These are phyloP conservation scores for Micromesistius poutassou DNA, from an alignment of 2,797 vertebrate species.

Conservation along the genomic window DNA sequence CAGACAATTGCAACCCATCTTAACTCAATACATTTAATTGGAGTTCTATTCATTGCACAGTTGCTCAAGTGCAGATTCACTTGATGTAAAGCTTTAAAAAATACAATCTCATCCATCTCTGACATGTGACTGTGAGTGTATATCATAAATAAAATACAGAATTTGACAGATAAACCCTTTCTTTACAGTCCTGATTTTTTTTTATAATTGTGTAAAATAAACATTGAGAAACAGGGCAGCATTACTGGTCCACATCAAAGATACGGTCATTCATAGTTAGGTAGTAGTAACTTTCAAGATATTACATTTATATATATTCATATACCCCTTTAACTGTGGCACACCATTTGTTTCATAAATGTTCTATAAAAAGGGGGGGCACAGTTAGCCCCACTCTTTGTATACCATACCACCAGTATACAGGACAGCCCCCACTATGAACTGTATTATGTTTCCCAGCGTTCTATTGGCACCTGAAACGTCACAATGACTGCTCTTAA, in stretches of 20 bases:
- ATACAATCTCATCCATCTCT: constrained; percentile 76
- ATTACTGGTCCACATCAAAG: constrained; percentile 64
- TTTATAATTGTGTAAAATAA: constrained; percentile 61
- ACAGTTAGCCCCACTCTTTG: constrained; percentile 9
- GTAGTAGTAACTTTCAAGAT: constrained; percentile 62
- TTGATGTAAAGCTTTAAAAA: constrained; percentile 78
- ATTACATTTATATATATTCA: constrained; percentile 60
- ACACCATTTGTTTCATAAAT: constrained; percentile 43
- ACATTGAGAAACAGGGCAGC: constrained; percentile 69
- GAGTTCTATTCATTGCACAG: constrained; percentile 66
- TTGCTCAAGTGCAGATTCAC: constrained; percentile 61
- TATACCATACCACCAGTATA: constrained; percentile 28
- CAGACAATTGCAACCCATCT: constrained; percentile 34
- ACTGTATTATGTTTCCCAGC: constrained; percentile 11
- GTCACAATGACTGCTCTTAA: constrained; percentile 29
- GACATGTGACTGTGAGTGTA: constrained; percentile 61
- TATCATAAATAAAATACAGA: constrained; percentile 59
- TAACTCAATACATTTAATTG: constrained; percentile 73
- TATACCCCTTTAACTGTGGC: constrained; percentile 65
- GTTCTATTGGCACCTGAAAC: constrained; percentile 64
- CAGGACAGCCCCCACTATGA: constrained; percentile 21
- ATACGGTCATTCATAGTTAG: constrained; percentile 68
- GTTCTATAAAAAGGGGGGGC: constrained; percentile 22
- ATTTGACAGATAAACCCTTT: constrained; percentile 58
- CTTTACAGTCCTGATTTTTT: constrained; percentile 28